Conservation (phyloP, 92 coral and sea anemone genomes). For the Pocillopora meandrina region DNA sequence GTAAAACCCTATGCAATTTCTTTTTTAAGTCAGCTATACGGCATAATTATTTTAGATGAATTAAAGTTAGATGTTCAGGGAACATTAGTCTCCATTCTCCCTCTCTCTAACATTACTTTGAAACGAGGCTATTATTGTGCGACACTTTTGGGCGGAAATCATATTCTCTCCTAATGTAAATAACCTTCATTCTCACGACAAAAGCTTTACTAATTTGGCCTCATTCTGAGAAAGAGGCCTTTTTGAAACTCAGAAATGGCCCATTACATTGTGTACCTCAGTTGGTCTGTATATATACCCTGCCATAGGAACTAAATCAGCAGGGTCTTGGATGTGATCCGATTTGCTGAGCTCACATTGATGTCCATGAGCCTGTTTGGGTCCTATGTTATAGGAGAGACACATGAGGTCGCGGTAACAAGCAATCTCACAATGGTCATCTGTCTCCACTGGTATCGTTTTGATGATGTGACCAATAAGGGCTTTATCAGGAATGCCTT, state of each 20-base stretch:
- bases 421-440: constrained; percentile 10
- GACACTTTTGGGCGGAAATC: no score
- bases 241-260: no score
- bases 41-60: no score
- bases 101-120: no score
- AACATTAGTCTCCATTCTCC: no score
- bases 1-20: no score
- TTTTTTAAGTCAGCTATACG: no score
- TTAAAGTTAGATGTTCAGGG: no score
- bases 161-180: no score
- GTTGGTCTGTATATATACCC: constrained; percentile 30
- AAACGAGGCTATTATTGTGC: no score
- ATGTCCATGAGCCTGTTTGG: constrained; percentile 3
- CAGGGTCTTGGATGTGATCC: constrained; percentile 44
- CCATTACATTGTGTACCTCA: neutral
- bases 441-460: neutral
- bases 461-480: constrained; percentile 32
- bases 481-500: constrained; percentile 8
- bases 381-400: constrained; percentile 41
- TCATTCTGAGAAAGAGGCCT: no score
- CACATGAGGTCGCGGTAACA: constrained; percentile 20
- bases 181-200: no score
- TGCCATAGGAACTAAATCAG: constrained; percentile 15
- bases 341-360: constrained; percentile 43
- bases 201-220: neutral